These are phyloP conservation scores for Microctonus brassicae DNA, from an alignment of 2,888 invertebrate genomes.

Conservation along the genomic window DNA sequence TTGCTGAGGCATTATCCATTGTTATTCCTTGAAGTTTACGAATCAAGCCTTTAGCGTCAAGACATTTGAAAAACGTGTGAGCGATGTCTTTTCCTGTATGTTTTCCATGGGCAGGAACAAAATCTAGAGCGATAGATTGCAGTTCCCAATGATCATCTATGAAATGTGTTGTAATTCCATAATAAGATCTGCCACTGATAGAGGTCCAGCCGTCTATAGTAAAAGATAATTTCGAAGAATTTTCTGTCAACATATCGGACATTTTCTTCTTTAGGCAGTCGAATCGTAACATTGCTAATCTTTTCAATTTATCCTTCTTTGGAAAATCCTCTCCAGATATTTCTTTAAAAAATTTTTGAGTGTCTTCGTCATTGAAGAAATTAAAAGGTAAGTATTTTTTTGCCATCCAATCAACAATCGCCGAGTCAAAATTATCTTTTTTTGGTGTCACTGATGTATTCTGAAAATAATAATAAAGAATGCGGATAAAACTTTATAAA, in stretches of 20 bases:
- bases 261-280: too few relatives aligned
- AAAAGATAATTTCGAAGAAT: constrained; percentile 13
- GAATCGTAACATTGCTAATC: too few relatives aligned
- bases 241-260: background rate
- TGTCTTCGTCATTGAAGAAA: constrained; percentile 21
- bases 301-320: too few relatives aligned
- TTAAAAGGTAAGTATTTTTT: constrained; percentile 27
- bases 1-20: constrained; percentile 36
- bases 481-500: too few relatives aligned
- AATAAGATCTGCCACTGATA: background rate
- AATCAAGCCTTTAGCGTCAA: constrained; percentile 21
- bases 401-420: constrained; percentile 22
- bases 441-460: too few relatives aligned
- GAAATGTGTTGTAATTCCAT: constrained; percentile 17
- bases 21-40: constrained; percentile 39
- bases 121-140: constrained; percentile 44
- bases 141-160: constrained; percentile 29
- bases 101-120: constrained; percentile 38
- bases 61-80: constrained; percentile 21
- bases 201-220: constrained; percentile 26
- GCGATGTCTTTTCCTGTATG: constrained; percentile 42
- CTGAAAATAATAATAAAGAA: too few relatives aligned
- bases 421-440: too few relatives aligned
- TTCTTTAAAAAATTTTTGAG: background rate
- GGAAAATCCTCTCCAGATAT: too few relatives aligned